phyloP scores from a whole-genome alignment of 2,113 vertebrate genomes.

The Misgurnus anguillicaudatus region DNA sequence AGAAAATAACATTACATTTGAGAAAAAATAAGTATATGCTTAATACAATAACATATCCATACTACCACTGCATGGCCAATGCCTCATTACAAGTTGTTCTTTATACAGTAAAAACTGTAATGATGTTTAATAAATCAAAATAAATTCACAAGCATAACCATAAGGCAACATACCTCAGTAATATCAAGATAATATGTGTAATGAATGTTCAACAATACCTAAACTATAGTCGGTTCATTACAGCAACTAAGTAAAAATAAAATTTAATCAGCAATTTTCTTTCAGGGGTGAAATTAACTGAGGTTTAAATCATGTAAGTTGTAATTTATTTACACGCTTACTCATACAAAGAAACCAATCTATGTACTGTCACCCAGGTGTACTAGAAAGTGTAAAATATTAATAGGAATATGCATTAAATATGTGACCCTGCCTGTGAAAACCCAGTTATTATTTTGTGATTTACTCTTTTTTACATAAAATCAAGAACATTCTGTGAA shows the following conservation, averaged over 20 bases:
- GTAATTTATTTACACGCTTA: too few relatives aligned
- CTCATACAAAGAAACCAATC: too few relatives aligned
- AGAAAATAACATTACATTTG: background rate
- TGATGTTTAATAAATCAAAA: conserved; percentile 13
- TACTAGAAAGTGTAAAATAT: too few relatives aligned
- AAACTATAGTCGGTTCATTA: background rate
- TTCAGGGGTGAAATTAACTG: too few relatives aligned
- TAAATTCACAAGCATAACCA: conserved; percentile 22
- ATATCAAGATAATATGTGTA: conserved; percentile 21
- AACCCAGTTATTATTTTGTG: too few relatives aligned
- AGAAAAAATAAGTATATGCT: background rate
- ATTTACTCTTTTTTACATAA: too few relatives aligned
- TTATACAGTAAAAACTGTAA: background rate
- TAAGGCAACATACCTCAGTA: background rate
- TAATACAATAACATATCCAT: background rate
- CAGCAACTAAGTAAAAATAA: background rate
- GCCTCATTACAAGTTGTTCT: background rate
- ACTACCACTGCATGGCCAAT: background rate
- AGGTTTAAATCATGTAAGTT: conserved; percentile 19
- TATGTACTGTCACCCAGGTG: too few relatives aligned
- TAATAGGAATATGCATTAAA: too few relatives aligned
- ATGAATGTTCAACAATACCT: conserved; percentile 25
- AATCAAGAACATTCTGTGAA: too few relatives aligned
- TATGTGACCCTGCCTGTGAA: too few relatives aligned
- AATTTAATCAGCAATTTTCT: too few relatives aligned